Base-by-base conservation (phyloP, 2,113 vertebrate genomes). In the Malurus melanocephalus region DNA sequence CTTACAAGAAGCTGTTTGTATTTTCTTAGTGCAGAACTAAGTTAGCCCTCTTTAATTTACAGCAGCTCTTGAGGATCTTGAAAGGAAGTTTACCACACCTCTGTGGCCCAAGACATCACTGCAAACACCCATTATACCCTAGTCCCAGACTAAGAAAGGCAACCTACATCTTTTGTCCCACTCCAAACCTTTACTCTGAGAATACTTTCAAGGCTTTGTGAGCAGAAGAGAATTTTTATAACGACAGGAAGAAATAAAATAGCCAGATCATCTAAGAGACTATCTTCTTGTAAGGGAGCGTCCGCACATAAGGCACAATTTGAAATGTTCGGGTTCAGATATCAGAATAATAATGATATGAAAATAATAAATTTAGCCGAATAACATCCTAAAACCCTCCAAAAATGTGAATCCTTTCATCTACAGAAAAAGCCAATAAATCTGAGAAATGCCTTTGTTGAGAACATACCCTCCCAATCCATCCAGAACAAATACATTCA, bases 401-500 rank as follows among this genome's bases (percentile, higher is more conserved):
- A 33, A 74, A 86, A 64, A 18, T 38, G 5, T 59, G 32, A 85
- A 67, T 59, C 30, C 6, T 83, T 82, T 78, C 17, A 68, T 68
- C 33, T 86, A 18, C 23, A 86, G 35, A 56, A 14, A 64, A 87
- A 90, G 64, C 6, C 23, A 73, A 67, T 71, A 83, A 75, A 83
- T 59, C 19, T 62, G 33, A 73, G 56, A 94, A 90, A 66, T 69
- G 42, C 6, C 11, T 62, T 79, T 87, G 32, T 21, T 64, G 42
- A 90, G 48, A 90, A 77, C 21, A 52, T 69, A 72, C 8, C 19
- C 18, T 69, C 66, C 45, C 64, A 85, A 40, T 85, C 32, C n/a
- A 80, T 64, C 22, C 60, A 87, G 75, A 89, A 87, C 65, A 80
- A 92, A 81, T 66, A 85, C 52, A 74, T 46, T 85, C 71, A 90